Base-by-base conservation (phyloP, 2,888 invertebrate genomes). In the Elmis aenea region DNA sequence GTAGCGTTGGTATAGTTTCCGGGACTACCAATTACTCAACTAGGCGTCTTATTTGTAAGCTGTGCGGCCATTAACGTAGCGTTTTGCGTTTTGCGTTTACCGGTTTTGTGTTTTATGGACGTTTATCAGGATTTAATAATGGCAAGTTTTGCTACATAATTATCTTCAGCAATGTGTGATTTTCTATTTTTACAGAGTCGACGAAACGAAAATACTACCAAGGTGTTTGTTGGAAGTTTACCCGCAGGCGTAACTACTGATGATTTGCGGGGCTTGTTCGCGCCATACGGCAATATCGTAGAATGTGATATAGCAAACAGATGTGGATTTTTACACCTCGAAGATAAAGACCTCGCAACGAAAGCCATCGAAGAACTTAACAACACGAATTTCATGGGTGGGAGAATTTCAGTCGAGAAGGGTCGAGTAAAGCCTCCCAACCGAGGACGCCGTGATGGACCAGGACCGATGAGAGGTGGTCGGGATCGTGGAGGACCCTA, bases 271-370 rank as follows among this genome's bases (percentile, higher is more conserved):
- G 79, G 80, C 48, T 71, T 93, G 29, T 94, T 95, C 70, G 81
- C 86, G 51, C 82, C 85, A 32, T 91, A 84, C 67, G 93, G 93
- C 26, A 77, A 77, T 35, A 93, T 95, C 3, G 86, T 86, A 10
- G 94, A 95, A 68, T 93, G 93, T 67, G 94, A 94, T 64, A 88
- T 95, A 38, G 85, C 94, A 72, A 92, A 92, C 66, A 81, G 91
- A 42, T 95, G 91, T 67, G 94, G 92, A 5, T 95, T 95, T 70
- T 87, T 95, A 29, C 92, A 93, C 68, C 83, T 90, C 82, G 83
- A 86, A 59, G 81, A 83, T 11, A 79, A 81, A 55, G 84, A 87
- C 31, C 82, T 90, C 66, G 92, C 92, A 2, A 75, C 80, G 26
- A 79, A 80, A 35, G 91, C 92, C 0, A 88, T 90, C 51, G 76